Base-by-base conservation (phyloP, 2,888 invertebrate species). In the Trachelus stipa region DNA sequence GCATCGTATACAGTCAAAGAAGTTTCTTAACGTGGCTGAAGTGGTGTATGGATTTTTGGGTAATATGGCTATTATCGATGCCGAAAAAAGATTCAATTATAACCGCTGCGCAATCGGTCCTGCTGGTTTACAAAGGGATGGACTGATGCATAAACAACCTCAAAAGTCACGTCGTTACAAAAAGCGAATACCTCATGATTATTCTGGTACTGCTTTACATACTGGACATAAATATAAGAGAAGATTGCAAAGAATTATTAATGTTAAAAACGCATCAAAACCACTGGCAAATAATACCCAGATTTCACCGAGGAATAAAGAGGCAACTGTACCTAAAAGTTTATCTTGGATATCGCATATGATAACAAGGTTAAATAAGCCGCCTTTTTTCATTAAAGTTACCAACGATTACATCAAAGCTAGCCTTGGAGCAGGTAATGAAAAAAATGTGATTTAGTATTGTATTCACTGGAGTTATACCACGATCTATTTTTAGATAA, bases 371-470 rank as follows among this genome's bases (percentile, higher is more conserved):
- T 33, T 56, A 30, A 34, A 83, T 0, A 84, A 81, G n/a, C 85
- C 82, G 69, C 84, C 81, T 6, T 85, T 85, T 0, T 76, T 89
- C 6, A 81, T 88, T 23, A 83, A 86, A 69, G 83, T 83, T 69
- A 87, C 89, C 79, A 88, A 89, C 75, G 84, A 81, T 75, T 89
- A 87, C 78, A 85, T 89, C 37, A 85, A 82, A 75, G 84, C 83
- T 37, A 87, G 88, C 4, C 83, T 89, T 34, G 84, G 83, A n/a
- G 86, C 85, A 87, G 89, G 89, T 88, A 75, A 56, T 23, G 12
- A 23, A 6, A 40, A 34, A 56, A 23, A 23, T 56, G 4, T 23
- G 23, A 56, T 56, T 56, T 1, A 40, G 15, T 35, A 35, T 35
- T 35, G 35, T 35, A 3, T 35, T 35, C 12, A 15, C 12, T 37